Evolutionary conservation across 23 tunicate genomes (phyloP).

Genomic region (Diplosoma virens): DNA sequence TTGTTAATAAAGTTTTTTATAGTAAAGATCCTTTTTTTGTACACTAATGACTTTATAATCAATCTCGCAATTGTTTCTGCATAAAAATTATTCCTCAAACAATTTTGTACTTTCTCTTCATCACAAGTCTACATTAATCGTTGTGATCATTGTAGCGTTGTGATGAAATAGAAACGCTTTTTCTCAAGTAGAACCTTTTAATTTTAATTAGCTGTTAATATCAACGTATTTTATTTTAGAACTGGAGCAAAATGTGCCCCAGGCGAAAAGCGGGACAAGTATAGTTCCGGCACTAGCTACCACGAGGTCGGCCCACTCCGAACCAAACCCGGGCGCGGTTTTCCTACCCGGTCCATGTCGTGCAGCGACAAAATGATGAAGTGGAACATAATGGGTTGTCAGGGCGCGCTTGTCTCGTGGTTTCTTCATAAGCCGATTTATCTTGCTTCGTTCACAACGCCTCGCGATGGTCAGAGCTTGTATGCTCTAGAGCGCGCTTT

Average conservation of each 20-base stretch:
- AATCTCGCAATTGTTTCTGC: too few relatives aligned
- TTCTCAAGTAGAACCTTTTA: too few relatives aligned
- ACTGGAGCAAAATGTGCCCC: slow-evolving; percentile 77
- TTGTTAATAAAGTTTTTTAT: too few relatives aligned
- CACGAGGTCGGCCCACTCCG: slow-evolving; percentile 50
- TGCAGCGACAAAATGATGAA: slow-evolving; percentile 84
- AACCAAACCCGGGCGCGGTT: slow-evolving; percentile 85
- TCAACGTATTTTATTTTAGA: slow-evolving; percentile 23
- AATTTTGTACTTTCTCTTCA: too few relatives aligned
- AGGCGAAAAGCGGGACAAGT: slow-evolving; percentile 51
- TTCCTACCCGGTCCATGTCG: slow-evolving; percentile 73
- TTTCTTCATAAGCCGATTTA: slow-evolving; percentile 52
- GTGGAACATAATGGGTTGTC: slow-evolving; percentile 84
- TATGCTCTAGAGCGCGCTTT: slow-evolving; percentile 45
- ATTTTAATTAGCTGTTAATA: too few relatives aligned
- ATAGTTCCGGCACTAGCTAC: slow-evolving; percentile 18
- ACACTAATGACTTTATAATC: too few relatives aligned
- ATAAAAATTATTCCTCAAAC: too few relatives aligned
- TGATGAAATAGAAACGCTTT: too few relatives aligned
- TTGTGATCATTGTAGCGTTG: too few relatives aligned
- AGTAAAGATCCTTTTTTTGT: too few relatives aligned
- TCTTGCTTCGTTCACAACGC: slow-evolving; percentile 32
- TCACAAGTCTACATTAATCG: too few relatives aligned
- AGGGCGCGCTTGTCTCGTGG: slow-evolving; percentile 51
- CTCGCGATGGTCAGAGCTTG: not conserved